These are phyloP conservation scores for Steatornis caripensis DNA, from an alignment of 2,113 vertebrate genomes.

Conservation along the genomic window DNA sequence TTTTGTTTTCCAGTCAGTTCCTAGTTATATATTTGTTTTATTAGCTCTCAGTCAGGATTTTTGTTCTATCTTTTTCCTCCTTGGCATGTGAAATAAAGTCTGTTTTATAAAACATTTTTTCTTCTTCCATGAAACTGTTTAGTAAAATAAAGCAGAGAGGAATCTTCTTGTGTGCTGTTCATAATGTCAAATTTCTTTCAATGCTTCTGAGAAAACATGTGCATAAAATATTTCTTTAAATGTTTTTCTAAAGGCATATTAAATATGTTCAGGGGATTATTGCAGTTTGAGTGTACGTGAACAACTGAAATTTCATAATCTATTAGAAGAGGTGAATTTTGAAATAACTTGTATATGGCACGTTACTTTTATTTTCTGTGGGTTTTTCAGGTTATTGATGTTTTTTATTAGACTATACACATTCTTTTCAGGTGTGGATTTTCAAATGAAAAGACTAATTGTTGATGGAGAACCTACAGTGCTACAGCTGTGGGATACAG, in stretches of 20 bases:
- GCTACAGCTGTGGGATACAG: conserved; percentile 93
- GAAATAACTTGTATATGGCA: neutral
- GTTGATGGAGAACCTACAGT: conserved; percentile 89
- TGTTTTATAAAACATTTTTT: neutral
- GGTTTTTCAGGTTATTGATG: neutral
- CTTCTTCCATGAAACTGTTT: neutral
- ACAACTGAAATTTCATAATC: neutral
- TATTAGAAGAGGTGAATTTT: neutral
- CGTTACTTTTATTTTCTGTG: neutral
- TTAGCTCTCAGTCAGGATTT: neutral
- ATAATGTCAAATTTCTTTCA: neutral
- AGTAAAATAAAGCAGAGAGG: neutral
- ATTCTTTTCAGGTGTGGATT: conserved; percentile 86
- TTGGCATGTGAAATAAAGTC: neutral
- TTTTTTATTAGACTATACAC: neutral
- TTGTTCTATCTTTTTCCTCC: neutral
- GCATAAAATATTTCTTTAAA: neutral
- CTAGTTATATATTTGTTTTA: neutral
- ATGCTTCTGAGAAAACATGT: neutral
- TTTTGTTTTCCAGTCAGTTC: neutral
- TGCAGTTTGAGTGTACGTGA: neutral
- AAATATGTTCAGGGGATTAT: neutral
- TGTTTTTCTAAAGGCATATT: neutral
- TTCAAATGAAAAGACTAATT: conserved; percentile 94
- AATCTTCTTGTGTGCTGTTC: neutral